These are phyloP conservation scores for Pongo abelii DNA, from an alignment of 2,113 vertebrate species.

Conservation along the genomic window DNA sequence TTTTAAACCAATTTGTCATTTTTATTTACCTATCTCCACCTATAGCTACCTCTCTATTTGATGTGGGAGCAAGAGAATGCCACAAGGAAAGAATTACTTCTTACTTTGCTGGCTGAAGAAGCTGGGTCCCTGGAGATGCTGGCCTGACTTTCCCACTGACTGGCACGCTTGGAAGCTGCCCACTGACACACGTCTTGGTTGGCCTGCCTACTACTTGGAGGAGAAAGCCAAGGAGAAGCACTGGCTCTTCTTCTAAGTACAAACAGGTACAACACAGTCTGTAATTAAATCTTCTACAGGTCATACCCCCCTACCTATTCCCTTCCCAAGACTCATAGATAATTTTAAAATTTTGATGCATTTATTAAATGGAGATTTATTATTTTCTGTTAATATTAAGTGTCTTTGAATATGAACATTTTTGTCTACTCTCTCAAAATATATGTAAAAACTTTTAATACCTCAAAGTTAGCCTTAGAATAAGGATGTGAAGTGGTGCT, in stretches of 20 bases:
- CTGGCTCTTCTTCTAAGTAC: not conserved
- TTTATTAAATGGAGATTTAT: not conserved
- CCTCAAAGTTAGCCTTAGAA: not conserved
- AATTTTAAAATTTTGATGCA: constrained; percentile 13
- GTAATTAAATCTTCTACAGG: not conserved
- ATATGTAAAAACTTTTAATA: not conserved
- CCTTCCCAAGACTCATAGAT: not conserved
- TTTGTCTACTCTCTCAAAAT: constrained; percentile 23
- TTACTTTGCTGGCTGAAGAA: not conserved
- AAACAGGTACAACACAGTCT: not conserved
- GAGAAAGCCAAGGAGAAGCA: not conserved
- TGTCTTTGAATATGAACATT: not conserved
- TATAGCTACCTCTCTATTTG: not conserved
- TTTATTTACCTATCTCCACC: not conserved
- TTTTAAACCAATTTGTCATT: not conserved
- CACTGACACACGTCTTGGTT: not conserved
- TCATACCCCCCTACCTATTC: not conserved
- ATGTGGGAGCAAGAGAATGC: not conserved
- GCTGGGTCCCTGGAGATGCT: not conserved
- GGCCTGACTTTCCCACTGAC: not conserved
- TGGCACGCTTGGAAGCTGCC: not conserved
- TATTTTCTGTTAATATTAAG: not conserved
- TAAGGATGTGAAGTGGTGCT: not conserved
- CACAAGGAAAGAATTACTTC: not conserved
- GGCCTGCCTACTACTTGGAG: too few species aligned